A percentile compares a stretch with the other conserved stretches of the same genome.
phyloP scores from a whole-genome alignment of 1,140 invertebrate species.

The Cotesia chilonis region DNA sequence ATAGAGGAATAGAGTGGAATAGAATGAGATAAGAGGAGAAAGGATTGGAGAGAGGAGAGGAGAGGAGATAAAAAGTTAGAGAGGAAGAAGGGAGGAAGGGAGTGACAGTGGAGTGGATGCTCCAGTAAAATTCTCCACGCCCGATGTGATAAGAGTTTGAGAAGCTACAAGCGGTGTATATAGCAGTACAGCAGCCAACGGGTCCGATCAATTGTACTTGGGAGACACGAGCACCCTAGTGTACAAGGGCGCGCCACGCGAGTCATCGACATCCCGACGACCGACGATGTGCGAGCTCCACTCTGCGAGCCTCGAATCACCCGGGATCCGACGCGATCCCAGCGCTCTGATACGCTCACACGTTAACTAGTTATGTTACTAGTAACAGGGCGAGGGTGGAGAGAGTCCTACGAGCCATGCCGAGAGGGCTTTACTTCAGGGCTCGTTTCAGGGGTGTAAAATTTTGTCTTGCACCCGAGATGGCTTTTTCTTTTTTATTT shows the following conservation, averaged over 20 bases:
- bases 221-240: conserved; percentile 50
- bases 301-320: conserved; percentile 58
- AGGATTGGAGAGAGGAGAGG: no score
- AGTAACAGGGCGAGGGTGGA: conserved; percentile 10
- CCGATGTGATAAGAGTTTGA: conserved; percentile 2
- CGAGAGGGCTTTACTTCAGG: not conserved
- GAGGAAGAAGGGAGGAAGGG: not conserved
- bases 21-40: no score
- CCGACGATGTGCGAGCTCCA: not conserved
- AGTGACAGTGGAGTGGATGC: not conserved
- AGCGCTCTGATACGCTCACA: conserved; percentile 46
- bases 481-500: not conserved
- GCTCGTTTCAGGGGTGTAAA: not conserved
- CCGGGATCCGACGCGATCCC: conserved; percentile 59
- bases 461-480: not conserved
- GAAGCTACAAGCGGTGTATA: no score
- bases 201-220: conserved; percentile 48
- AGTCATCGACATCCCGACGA: conserved; percentile 59
- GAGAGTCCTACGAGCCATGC: not conserved
- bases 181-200: conserved; percentile 23
- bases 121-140: conserved; percentile 12
- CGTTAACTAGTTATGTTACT: not conserved
- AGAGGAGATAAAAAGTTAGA: no score
- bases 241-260: conserved; percentile 52
- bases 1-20: no score